Base-by-base conservation (phyloP, 2,113 vertebrate species). In the Corvus hawaiiensis region DNA sequence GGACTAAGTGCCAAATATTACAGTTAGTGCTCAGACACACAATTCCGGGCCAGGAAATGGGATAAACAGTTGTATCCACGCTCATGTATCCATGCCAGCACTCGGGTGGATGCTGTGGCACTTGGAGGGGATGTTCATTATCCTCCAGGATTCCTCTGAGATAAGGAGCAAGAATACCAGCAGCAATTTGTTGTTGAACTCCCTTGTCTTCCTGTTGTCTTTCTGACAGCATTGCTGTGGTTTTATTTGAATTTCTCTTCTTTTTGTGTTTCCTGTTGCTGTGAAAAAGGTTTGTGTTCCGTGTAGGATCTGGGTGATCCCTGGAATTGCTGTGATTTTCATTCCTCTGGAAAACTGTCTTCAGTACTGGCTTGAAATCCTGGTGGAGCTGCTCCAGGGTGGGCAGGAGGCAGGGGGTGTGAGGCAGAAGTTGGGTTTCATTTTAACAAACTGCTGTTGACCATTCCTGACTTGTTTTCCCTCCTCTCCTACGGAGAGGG, bases 201-300 rank as follows among this genome's bases (percentile, higher is more conserved):
- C 73, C 69, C 23, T 94, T 67, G 18, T 81, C 85, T 18, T 90
- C 44, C 66, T 89, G 81, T 74, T 92, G 89, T 77, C 95, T 91
- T 94, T 49, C 30, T 90, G 81, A 92, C 94, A 78, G 84, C 41
- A 37, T 69, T 79, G 88, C 93, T 97, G 95, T 85, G 93, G 48
- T 44, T 80, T 95, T 83, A 35, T 91, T 97, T 82, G 75, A 84
- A 71, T 97, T 94, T 68, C 80, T 72, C 89, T 54, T 77, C 27
- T 91, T 93, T 87, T 72, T 89, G 49, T 94, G 51, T 94, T 97
- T 96, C 94, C 93, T 93, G 89, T 95, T 88, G 89, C 96, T 83
- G 33, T 86, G 96, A 90, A 76, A 78, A 89, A 49, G 32, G 24
- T 62, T 89, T 75, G 44, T 78, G 89, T 76, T 76, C 94, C 26